Evolutionary conservation across 1,140 invertebrate genomes (phyloP).

Genomic region (Drosophila bocqueti): DNA sequence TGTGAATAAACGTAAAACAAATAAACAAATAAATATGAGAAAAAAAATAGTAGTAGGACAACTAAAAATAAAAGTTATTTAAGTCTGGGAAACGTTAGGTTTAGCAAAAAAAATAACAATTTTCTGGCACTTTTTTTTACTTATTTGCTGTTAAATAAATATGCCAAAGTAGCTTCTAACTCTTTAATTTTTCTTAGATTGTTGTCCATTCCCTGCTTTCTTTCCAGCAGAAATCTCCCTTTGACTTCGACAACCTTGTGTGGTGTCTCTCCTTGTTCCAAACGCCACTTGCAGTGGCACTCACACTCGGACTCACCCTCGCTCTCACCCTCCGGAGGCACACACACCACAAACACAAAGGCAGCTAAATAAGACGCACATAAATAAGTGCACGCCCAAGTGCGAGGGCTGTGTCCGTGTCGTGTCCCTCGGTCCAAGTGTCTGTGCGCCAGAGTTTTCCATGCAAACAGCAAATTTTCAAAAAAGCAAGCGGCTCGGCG

Average conservation of each 20-base stretch:
- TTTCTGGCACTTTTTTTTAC: no score
- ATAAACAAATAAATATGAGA: no score
- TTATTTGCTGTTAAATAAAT: no score
- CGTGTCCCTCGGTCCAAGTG: neutral
- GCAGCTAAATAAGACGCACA: conserved; percentile 22
- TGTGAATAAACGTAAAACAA: no score
- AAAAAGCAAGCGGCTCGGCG: conserved; percentile 6
- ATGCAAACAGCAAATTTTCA: conserved; percentile 3
- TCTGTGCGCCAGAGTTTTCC: conserved; percentile 3
- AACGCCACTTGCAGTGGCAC: conserved; percentile 42
- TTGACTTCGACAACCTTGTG: neutral
- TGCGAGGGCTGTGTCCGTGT: conserved; percentile 18
- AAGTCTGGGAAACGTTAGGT: no score
- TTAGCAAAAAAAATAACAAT: no score
- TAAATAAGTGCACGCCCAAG: conserved; percentile 38
- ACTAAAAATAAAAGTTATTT: no score
- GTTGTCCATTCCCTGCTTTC: neutral
- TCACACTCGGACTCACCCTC: conserved; percentile 13
- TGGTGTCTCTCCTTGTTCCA: conserved; percentile 38
- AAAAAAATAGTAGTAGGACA: no score
- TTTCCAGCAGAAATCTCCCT: neutral
- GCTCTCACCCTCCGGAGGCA: conserved; percentile 10
- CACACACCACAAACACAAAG: conserved; percentile 1
- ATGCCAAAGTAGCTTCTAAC: no score
- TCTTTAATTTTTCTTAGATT: no score